Base-by-base conservation (phyloP, 1,140 invertebrate genomes). In the Danaus plexippus region DNA sequence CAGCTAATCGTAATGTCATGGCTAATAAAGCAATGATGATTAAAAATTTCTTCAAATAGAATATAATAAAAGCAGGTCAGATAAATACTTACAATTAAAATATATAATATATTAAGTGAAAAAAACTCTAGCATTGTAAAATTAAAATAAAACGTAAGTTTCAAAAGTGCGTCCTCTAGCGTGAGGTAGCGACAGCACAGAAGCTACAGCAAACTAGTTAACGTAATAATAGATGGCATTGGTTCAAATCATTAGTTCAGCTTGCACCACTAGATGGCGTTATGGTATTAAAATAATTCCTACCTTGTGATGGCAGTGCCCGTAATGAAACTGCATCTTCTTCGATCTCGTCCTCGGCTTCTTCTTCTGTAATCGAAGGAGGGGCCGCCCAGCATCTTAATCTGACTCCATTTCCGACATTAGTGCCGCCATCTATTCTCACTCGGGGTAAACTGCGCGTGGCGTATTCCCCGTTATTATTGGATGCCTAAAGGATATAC, bases 301-400 rank as follows among this genome's bases (percentile, higher is more conserved):
- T 55, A 82, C 80, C 82, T 77, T 82, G 78, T 11, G 58, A 67
- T 52, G 78, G 80, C 11, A 84, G 62, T 6, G 80, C 83, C 54
- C 80, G 71, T 53, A 86, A 57, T n/a, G 83, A 85, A 8, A 83
- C 69, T 0, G 83, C 75, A 63, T 86, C 81, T 18, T 86, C 83
- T 32, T 86, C 83, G n/a, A 80, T 72, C 40, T 84, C 83, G 58
- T 87, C 89, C 49, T 88, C 90, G 41, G 90, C 89, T 59, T 91
- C 91, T 72, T 92, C 92, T 54, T 92, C 91, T 48, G 91, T 90
- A 43, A 92, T 89, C 41, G 91, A 90, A 2, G 91, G 92, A n/a
- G 91, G 91, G 2, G 90, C 90, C 42, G 88, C 88, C 75, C 91
- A 75, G 64, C 89, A 88, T 52, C 89, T 83, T 15, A 88, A 77